Evolutionary conservation across 2,797 vertebrate genomes (phyloP).

Genomic region (Acomys russatus): DNA sequence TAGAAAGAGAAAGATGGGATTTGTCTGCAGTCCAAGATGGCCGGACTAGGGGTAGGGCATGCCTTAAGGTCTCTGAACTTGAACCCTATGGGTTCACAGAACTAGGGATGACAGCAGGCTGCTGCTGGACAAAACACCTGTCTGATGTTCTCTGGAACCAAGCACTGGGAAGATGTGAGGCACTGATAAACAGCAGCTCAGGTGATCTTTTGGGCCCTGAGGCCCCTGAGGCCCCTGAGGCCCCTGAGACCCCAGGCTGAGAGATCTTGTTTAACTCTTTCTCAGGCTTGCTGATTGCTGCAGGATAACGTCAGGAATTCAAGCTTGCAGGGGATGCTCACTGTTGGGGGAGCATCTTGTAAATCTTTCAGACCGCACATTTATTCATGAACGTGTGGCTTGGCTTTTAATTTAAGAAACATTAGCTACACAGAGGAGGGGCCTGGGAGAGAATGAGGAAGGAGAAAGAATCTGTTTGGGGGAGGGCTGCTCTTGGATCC

Average conservation of each 20-base stretch:
- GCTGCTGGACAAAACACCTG: neutral
- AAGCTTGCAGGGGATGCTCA: neutral
- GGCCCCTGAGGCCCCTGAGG: neutral
- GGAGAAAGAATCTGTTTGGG: neutral
- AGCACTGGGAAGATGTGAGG: neutral
- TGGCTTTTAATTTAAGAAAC: constrained; percentile 62
- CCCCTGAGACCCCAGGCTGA: neutral
- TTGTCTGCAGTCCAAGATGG: neutral
- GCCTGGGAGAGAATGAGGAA: neutral
- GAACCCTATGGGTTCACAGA: neutral
- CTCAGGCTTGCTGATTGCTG: neutral
- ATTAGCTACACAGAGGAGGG: constrained; percentile 22
- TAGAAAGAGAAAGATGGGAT: neutral
- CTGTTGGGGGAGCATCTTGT: neutral
- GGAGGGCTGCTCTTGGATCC: neutral
- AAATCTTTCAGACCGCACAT: constrained; percentile 17
- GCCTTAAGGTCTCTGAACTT: constrained; percentile 13
- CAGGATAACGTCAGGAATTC: neutral
- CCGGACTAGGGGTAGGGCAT: neutral
- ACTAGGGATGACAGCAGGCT: neutral
- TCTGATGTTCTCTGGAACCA: neutral
- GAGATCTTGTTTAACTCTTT: neutral
- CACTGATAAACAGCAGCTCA: neutral
- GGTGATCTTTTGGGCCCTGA: neutral
- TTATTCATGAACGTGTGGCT: constrained; percentile 45